phyloP scores from a whole-genome alignment of 2,888 invertebrate genomes.

The Oxystoma pomonae region DNA sequence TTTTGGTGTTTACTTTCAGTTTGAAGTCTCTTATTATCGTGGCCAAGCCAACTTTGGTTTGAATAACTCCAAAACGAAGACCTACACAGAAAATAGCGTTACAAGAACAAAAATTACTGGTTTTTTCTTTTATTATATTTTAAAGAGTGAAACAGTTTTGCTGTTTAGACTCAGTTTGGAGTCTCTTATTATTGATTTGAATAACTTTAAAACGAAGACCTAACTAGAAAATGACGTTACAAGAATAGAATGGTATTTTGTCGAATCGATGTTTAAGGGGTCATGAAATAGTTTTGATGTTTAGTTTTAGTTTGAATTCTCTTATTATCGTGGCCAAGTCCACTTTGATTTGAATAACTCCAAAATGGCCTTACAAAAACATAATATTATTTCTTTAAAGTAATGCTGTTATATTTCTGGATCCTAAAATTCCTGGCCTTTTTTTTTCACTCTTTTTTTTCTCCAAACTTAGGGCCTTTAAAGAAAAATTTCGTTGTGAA shows the following conservation, averaged over 20 bases:
- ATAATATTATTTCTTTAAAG: no score
- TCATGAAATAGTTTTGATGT: neutral
- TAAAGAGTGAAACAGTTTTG: neutral
- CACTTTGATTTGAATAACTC: neutral
- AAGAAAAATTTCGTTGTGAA: no score
- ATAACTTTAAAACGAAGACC: neutral
- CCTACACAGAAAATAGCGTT: no score
- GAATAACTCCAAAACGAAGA: conserved; percentile 1
- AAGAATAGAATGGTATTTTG: no score
- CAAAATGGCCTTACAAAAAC: no score
- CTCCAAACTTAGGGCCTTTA: no score
- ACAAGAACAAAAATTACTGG: no score
- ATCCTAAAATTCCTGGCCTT: no score
- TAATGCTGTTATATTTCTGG: no score
- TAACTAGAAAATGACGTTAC: no score
- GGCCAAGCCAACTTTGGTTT: conserved; percentile 3
- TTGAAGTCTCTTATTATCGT: conserved; percentile 3
- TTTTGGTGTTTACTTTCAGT: conserved; percentile 2
- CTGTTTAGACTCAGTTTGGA: neutral
- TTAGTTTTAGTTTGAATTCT: conserved; percentile 1
- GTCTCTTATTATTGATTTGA: neutral
- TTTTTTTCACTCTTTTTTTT: no score
- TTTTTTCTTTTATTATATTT: neutral
- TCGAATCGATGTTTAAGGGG: neutral
- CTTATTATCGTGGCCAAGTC: conserved; percentile 1